A percentile compares a stretch with the other conserved stretches of the same genome.
Conservation (phyloP, 1,140 invertebrate species). For the Maconellicoccus hirsutus region DNA sequence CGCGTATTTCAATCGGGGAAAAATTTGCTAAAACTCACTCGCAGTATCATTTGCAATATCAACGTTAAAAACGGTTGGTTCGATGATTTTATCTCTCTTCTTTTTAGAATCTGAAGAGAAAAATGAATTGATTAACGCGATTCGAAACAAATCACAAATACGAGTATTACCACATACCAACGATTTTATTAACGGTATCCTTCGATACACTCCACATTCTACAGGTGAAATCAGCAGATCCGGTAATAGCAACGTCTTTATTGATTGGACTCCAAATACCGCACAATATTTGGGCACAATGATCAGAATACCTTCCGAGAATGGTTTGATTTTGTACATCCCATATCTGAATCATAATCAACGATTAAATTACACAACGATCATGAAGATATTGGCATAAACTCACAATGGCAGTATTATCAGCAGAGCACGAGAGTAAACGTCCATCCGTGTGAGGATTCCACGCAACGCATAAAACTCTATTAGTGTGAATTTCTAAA, state of each 20-base stretch:
- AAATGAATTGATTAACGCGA: neutral
- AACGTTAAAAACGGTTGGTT: neutral
- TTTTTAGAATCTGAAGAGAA: neutral
- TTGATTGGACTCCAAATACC: slow-evolving; percentile 52
- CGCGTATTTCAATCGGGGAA: too few relatives aligned
- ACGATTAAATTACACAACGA: slow-evolving; percentile 11
- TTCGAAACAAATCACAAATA: neutral
- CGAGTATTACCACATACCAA: neutral
- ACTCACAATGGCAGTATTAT: slow-evolving; percentile 51
- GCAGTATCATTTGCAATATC: neutral
- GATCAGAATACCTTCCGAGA: slow-evolving; percentile 43
- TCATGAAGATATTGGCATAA: neutral
- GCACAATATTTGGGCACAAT: slow-evolving; percentile 40
- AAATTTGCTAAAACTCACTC: neutral
- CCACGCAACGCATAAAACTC: slow-evolving; percentile 44
- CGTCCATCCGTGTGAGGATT: slow-evolving; percentile 53
- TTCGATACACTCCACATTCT: slow-evolving; percentile 45
- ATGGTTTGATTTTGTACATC: slow-evolving; percentile 45
- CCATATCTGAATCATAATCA: slow-evolving; percentile 51
- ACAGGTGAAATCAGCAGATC: slow-evolving; percentile 46
- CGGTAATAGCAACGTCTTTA: slow-evolving; percentile 47
- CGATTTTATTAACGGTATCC: slow-evolving; percentile 27
- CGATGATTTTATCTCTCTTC: neutral
- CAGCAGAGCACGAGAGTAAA: slow-evolving; percentile 55
- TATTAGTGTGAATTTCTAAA: neutral